Conservation (phyloP, 2,888 invertebrate species). For the Orthosia cruda region DNA sequence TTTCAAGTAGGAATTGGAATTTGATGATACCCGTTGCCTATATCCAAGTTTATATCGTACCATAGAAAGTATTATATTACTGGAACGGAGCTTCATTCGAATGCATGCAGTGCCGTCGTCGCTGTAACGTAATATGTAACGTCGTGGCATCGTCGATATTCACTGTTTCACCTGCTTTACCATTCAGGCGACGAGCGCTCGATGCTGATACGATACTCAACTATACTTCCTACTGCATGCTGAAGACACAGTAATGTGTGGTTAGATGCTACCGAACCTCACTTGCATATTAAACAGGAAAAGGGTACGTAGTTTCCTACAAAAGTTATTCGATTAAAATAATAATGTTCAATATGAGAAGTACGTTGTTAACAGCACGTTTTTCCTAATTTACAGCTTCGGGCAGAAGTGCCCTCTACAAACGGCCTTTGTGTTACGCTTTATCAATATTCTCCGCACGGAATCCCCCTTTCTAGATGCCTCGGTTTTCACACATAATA, state of each 20-base stretch:
- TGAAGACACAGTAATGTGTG: slow-evolving; percentile 54
- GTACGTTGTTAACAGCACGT: slow-evolving; percentile 36
- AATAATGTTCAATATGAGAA: slow-evolving; percentile 32
- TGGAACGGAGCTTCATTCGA: slow-evolving; percentile 64
- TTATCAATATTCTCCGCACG: slow-evolving; percentile 58
- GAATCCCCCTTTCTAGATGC: slow-evolving; percentile 36
- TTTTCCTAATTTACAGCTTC: slow-evolving; percentile 51
- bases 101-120: slow-evolving; percentile 61
- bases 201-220: slow-evolving; percentile 69
- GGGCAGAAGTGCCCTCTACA: slow-evolving; percentile 47
- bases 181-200: slow-evolving; percentile 66
- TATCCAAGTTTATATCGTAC: slow-evolving; percentile 41
- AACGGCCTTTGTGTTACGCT: slow-evolving; percentile 49
- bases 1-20: slow-evolving; percentile 21
- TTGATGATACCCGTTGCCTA: slow-evolving; percentile 35
- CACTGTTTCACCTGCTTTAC: slow-evolving; percentile 72
- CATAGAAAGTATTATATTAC: slow-evolving; percentile 56
- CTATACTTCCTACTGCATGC: slow-evolving; percentile 65
- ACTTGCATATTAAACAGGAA: slow-evolving; percentile 49
- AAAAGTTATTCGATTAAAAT: slow-evolving; percentile 19
- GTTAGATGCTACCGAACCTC: slow-evolving; percentile 40
- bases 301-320: not conserved
- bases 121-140: slow-evolving; percentile 70
- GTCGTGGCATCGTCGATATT: slow-evolving; percentile 67
- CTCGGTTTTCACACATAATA: slow-evolving; percentile 47